Base-by-base conservation (phyloP, 2,888 invertebrate genomes). In the Prenolepis imparis region DNA sequence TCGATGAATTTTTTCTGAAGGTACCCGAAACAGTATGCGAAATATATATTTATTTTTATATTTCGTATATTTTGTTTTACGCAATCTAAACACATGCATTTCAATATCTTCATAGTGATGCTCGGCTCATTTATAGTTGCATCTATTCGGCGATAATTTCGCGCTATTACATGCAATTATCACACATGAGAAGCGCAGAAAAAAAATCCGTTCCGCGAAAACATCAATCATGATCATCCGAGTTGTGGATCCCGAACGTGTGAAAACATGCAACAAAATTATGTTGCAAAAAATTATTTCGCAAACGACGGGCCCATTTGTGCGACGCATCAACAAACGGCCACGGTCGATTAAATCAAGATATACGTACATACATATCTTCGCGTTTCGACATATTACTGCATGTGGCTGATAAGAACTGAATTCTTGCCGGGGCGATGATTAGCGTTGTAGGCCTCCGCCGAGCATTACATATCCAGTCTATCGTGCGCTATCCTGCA, bases 361-460 rank as follows among this genome's bases (percentile, higher is more conserved):
- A 82, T 83, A 75, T 18, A 44, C 21, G 24, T 67, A 67, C 57
- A n/a, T 63, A 75, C 75, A 15, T 73, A 75, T 57, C 78, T 84
- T 70, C 36, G 24, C 48, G 57, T 68, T 48, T 74, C 52, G 52
- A 15, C 52, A 41, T 70, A 67, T 61, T n/a, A n/a, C n/a, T 44
- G 21, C 24, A 78, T 44, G 28, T 57, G 28, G 11, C 78, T 82
- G 88, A 87, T 87, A 87, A 84, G 86, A 84, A 78, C 57, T 52
- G 78, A 84, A 86, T 86, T 80, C 77, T 70, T 67, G 63, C 18
- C 63, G 70, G 70, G 57, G 59, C 61, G 72, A 44, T 70, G 78
- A 85, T 81, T 83, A 82, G 41, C 48, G 36, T 28, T 28, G 48
- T 39, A 18, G 15, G 41, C 5, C 11, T 48, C 36, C 5, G 18